Evolutionary conservation across 1,140 invertebrate species (phyloP), one percentile per base, ranked within the genome.

Genomic region (Eueides isabella): DNA sequence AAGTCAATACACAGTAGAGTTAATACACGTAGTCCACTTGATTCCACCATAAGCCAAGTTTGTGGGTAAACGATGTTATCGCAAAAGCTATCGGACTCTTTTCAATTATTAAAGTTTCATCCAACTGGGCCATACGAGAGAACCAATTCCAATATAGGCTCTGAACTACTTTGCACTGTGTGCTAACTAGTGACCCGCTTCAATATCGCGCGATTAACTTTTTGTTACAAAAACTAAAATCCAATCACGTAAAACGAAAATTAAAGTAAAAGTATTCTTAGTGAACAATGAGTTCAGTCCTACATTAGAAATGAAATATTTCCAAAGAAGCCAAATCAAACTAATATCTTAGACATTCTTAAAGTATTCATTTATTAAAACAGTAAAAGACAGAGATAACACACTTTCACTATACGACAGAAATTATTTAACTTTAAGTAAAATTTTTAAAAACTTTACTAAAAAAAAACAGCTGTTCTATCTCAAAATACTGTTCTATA

Each of bases 91-190:
- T 87, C 80, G 81, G 80, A 79, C 80, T 85, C 81, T 80, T 84
- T 84, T 81, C 79, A 85, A 83, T 55, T 87, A 86, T 86, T 84
- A 87, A 90, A 87, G 77, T 89, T 88, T 81, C 83, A 83, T 83
- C 78, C 84, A 83, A 86, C 82, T 83, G 76, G 84, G 76, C 80
- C 77, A 80, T 79, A 76, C 76, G 79, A 82, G 72, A 76, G 65
- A 71, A 79, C 78, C 71, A 76, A 85, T 85, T 76, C 80, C 79
- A 82, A 82, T 82, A 79, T 75, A 74, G 76, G 80, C 77, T 81
- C 61, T 66, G 71, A 79, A 73, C 76, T 80, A 76, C 76, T 79
- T 74, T 72, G n/a, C n/a, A n/a, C n/a, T n/a, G 64, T 72, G 71
- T 72, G 71, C 71, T 67, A 67, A 72, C 71, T 55, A 72, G 65